Conservation (phyloP, 2,113 vertebrate genomes). For the Empidonax alnorum region DNA sequence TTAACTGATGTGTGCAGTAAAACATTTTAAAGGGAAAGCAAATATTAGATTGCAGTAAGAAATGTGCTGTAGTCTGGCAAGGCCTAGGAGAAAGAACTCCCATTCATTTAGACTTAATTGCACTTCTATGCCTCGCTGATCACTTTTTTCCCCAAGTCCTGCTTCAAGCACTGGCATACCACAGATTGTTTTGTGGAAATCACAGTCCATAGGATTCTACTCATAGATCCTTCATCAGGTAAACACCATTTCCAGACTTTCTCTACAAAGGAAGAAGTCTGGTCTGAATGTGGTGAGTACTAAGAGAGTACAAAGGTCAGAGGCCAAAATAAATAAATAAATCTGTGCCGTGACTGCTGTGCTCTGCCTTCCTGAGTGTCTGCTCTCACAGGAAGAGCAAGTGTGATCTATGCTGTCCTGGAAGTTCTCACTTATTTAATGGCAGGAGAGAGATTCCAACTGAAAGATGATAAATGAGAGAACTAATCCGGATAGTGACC, state of each 20-base stretch:
- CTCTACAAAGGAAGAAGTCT: conserved; percentile 21
- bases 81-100: conserved; percentile 30
- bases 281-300: not conserved
- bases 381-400: conserved; percentile 36
- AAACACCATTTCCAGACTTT: conserved; percentile 7
- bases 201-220: conserved; percentile 46
- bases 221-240: conserved; percentile 38
- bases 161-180: conserved; percentile 42
- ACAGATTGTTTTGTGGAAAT: conserved; percentile 62
- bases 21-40: not conserved
- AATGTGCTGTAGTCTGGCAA: not conserved
- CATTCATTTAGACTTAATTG: conserved; percentile 59
- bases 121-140: conserved; percentile 45
- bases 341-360: not conserved
- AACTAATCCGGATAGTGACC: not conserved
- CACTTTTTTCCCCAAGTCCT: conserved; percentile 52
- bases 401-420: not conserved
- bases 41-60: not conserved
- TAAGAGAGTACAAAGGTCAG: not conserved
- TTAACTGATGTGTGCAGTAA: not conserved
- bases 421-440: conserved; percentile 18
- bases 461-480: conserved; percentile 33
- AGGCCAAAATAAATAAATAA: not conserved
- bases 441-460: conserved; percentile 36
- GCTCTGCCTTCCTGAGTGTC: conserved; percentile 9